Evolutionary conservation across 2,113 vertebrate species (phyloP), one percentile per base, ranked within the genome.

Genomic region (Platysteira castanea): DNA sequence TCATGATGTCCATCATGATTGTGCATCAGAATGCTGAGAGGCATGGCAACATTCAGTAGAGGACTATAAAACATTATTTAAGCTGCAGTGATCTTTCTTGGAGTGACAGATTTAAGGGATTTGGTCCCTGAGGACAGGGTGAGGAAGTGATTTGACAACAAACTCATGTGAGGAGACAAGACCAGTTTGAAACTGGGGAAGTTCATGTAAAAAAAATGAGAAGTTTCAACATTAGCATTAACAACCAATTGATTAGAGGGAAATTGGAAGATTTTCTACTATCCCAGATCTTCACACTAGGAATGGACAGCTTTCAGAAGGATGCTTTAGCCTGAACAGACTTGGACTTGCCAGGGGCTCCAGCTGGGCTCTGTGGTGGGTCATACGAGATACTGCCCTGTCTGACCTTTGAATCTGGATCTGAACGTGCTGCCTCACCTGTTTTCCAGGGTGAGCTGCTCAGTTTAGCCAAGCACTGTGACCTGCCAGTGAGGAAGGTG

Each of bases 401-500:
- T 63, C 37, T 69, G 33, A 47, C 37, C 27, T 47, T 30, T 10
- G 7, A 22, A 47, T 39, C 18, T 52, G 54, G 47, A 6, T 71
- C 77, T 96, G 57, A 91, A 10, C 54, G 33, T 79, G n/a, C 61
- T 89, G 41, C 49, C 65, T 60, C 41, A 6, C 37, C 46, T 94
- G 10, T 95, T 65, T 95, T 65, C 74, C 93, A 98, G 97, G n/a
- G 53, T 5, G 92, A 98, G 59, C 65, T 98, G 75, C 23, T 44
- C 31, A 33, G 84, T 46, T 95, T 99, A 89, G 98, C 97, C 31
- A 97, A 97, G 64, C 98, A 98, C 44, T 99, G 98, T 4, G 98
- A 98, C 69, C 96, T 99, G 84, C 98, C 98, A 0, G 91, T 98
- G 68, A 96, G 96, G 37, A 98, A 98, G 93, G 98, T 99, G 85